phyloP scores from a whole-genome alignment of 2,797 vertebrate genomes.

The Amniataba percoides region DNA sequence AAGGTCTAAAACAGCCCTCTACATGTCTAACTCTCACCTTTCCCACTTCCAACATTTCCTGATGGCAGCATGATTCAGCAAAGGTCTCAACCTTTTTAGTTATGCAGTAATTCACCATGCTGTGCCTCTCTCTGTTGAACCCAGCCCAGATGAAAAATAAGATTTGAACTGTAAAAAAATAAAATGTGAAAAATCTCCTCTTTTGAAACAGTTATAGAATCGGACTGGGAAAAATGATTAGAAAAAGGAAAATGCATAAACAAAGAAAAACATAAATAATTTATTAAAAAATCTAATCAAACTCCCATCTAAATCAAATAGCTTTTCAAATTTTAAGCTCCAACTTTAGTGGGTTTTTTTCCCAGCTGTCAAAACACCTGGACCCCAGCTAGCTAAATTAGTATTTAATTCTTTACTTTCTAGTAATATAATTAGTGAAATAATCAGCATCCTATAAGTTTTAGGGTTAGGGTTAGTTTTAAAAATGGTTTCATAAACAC shows the following conservation, averaged over 20 bases:
- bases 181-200: not conserved
- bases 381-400: not conserved
- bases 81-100: not conserved
- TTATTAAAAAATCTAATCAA: not conserved
- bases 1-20: conserved; percentile 1
- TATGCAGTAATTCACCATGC: not conserved
- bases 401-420: not conserved
- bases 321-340: not conserved
- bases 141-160: not conserved
- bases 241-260: not conserved
- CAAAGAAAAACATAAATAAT: not conserved
- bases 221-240: not conserved
- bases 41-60: not conserved
- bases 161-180: not conserved
- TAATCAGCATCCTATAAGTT: not conserved
- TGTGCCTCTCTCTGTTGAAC: not conserved
- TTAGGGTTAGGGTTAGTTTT: too few species aligned
- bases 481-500: not conserved
- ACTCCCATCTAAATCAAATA: not conserved
- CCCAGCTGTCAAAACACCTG: not conserved
- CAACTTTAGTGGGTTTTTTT: not conserved
- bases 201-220: not conserved
- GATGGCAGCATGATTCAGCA: conserved; percentile 1
- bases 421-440: not conserved
- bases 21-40: not conserved